Percentiles rank a stretch among this genome's conserved stretches.
These are phyloP conservation scores for Cephonodes hylas DNA, from an alignment of 2,888 invertebrate species.

Conservation along the genomic window DNA sequence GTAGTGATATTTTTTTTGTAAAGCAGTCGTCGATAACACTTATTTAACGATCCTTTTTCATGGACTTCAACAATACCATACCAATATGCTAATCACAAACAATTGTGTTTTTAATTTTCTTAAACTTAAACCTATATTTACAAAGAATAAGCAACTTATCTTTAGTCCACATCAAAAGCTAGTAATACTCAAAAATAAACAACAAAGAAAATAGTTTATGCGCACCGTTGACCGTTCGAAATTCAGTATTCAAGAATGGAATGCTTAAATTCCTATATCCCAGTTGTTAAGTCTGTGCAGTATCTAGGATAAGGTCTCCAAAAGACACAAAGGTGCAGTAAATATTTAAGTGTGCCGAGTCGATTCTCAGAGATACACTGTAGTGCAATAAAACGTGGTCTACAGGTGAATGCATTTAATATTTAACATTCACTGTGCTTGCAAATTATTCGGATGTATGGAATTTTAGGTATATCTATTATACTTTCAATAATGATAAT, in stretches of 20 bases:
- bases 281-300: not conserved
- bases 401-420: not conserved
- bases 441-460: not conserved
- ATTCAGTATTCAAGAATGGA: not conserved
- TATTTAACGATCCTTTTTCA: no score
- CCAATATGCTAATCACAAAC: no score
- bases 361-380: not conserved
- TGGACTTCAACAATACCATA: no score
- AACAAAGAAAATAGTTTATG: not conserved
- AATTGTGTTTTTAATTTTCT: no score
- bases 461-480: not conserved
- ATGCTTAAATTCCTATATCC: not conserved
- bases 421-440: not conserved
- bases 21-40: no score
- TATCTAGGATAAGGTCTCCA: not conserved
- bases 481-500: no score
- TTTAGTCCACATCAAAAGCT: no score
- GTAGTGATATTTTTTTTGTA: no score
- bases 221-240: no score
- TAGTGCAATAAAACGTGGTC: conserved; percentile 4
- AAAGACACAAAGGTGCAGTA: not conserved
- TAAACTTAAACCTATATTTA: no score
- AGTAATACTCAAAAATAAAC: no score
- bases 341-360: not conserved
- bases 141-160: no score